phyloP scores from a whole-genome alignment of 2,888 invertebrate species.

The Autographa gamma region DNA sequence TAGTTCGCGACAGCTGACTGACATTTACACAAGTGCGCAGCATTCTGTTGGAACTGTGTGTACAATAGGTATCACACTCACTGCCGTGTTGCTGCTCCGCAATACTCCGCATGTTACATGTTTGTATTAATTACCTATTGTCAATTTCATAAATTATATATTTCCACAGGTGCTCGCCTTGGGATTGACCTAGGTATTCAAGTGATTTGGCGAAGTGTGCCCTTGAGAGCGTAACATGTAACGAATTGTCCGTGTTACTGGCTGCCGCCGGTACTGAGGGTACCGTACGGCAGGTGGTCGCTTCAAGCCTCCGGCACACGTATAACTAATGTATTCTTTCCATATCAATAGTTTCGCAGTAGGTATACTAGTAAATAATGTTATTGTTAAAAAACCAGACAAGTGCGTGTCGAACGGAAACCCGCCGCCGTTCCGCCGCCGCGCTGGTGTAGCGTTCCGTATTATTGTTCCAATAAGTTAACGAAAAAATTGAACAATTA shows the following conservation, averaged over 20 bases:
- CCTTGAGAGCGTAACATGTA: slow-evolving; percentile 11
- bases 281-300: not conserved
- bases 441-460: slow-evolving; percentile 7
- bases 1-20: slow-evolving; percentile 64
- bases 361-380: slow-evolving; percentile 7
- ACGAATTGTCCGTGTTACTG: not conserved
- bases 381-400: slow-evolving; percentile 9
- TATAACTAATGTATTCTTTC: slow-evolving; percentile 6
- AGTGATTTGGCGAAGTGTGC: slow-evolving; percentile 14
- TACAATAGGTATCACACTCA: not conserved
- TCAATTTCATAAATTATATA: slow-evolving; percentile 18
- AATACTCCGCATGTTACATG: slow-evolving; percentile 5
- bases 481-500: slow-evolving; percentile 3
- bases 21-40: slow-evolving; percentile 74
- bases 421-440: slow-evolving; percentile 2
- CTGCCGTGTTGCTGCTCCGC: slow-evolving; percentile 14
- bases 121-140: slow-evolving; percentile 12
- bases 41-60: slow-evolving; percentile 21
- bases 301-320: not conserved
- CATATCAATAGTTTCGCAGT: slow-evolving; percentile 6
- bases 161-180: slow-evolving; percentile 42
- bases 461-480: not conserved
- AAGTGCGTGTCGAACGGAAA: slow-evolving; percentile 9
- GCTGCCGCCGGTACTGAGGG: not conserved
- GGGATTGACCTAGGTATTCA: not conserved